Conservation (phyloP, 2,797 vertebrate genomes). For the Neosalanx taihuensis region DNA sequence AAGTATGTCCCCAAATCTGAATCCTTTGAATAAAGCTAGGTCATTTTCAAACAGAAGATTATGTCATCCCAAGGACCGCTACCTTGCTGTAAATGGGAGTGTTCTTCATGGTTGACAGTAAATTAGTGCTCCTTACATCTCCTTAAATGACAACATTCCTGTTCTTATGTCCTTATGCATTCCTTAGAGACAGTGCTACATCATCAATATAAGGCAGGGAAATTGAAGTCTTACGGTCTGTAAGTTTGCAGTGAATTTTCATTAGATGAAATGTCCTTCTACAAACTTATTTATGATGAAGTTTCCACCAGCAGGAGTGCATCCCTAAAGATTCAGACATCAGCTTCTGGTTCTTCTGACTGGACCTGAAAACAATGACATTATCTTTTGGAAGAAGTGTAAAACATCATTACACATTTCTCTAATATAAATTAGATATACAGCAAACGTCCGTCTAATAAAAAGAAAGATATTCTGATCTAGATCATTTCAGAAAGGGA, state of each 20-base stretch:
- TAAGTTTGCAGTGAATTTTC: constrained; percentile 62
- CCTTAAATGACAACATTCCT: not conserved
- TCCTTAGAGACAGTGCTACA: not conserved
- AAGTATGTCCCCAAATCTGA: too few relatives aligned
- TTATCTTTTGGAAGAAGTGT: not conserved
- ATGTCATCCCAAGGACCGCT: too few relatives aligned
- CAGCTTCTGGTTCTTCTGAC: not conserved
- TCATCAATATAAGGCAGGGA: not conserved
- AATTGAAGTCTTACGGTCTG: constrained; percentile 53
- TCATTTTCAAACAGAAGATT: too few relatives aligned
- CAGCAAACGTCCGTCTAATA: too few relatives aligned
- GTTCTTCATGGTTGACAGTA: too few relatives aligned
- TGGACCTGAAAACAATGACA: constrained; percentile 4
- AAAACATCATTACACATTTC: not conserved
- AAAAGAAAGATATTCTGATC: not conserved
- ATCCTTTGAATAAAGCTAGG: too few relatives aligned
- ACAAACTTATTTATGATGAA: constrained; percentile 46
- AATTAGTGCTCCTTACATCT: not conserved
- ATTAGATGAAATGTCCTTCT: constrained; percentile 60
- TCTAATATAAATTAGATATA: too few relatives aligned
- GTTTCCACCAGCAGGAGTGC: constrained; percentile 52
- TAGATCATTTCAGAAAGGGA: not conserved
- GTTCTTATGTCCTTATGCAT: not conserved
- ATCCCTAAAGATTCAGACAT: constrained; percentile 21
- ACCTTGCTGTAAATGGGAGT: too few relatives aligned